These are phyloP conservation scores for Phymanthus crucifer DNA, from an alignment of 92 coral and sea anemone genomes.

Conservation along the genomic window DNA sequence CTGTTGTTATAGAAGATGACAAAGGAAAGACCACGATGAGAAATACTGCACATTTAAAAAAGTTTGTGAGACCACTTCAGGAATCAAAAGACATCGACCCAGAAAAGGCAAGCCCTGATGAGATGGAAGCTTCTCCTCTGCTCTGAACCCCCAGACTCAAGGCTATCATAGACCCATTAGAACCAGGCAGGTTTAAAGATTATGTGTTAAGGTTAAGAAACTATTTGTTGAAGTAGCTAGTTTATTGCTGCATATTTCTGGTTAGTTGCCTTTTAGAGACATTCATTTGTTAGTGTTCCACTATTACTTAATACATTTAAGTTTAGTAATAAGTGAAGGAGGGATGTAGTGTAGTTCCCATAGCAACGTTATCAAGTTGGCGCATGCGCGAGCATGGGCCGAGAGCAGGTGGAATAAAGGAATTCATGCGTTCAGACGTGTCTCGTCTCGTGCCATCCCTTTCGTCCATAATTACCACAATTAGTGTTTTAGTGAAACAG, in stretches of 20 bases:
- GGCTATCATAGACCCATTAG: neutral
- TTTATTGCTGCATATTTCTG: neutral
- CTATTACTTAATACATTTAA: neutral
- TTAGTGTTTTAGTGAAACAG: no score
- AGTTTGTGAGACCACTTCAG: slow-evolving; percentile 26
- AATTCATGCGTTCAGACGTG: no score
- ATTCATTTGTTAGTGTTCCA: neutral
- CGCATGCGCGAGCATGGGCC: no score
- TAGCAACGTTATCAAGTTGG: no score
- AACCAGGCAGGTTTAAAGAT: neutral
- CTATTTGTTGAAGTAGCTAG: neutral
- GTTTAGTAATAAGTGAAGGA: neutral
- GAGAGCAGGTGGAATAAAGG: no score
- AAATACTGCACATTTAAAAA: slow-evolving; percentile 55
- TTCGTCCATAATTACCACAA: no score
- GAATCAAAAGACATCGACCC: neutral
- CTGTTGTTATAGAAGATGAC: slow-evolving; percentile 42
- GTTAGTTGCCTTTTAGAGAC: neutral
- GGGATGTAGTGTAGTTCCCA: no score
- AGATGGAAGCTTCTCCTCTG: neutral
- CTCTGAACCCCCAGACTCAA: neutral
- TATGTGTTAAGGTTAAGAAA: neutral
- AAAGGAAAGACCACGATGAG: slow-evolving; percentile 55
- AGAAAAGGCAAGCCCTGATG: neutral
- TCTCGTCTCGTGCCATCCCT: no score